Base-by-base conservation (phyloP, 2,797 vertebrate genomes). In the Myripristis jacobus region DNA sequence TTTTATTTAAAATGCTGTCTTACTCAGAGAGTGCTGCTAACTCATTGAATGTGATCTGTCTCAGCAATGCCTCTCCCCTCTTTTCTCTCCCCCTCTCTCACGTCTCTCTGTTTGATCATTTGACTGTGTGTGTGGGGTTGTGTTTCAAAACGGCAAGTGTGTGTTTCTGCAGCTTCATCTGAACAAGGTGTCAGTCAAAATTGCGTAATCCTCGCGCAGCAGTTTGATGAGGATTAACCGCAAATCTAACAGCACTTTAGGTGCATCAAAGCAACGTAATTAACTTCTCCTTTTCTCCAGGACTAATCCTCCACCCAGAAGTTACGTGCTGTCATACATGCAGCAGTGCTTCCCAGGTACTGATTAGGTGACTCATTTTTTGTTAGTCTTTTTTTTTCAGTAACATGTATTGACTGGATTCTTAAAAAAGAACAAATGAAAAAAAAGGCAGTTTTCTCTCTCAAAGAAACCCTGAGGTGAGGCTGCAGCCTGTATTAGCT, bases 1-100 rank as follows among this genome's bases (percentile, higher is more conserved):
- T 92, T 92, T 92, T 90, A 92, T 93, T 91, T 87, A 92, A 90
- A 79, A 85, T 19, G 77, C 87, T 79, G 86, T 88, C 90, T 80
- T 80, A 71, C 62, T 84, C 61, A 36, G 77, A 80, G 86, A 88
- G 81, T 69, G 82, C 87, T 82, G 86, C 85, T 65, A 88, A 89
- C 80, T 90, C 86, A 82, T 50, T 80, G 77, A 87, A 83, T 86
- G 86, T 78, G 82, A 89, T 91, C 74, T 73, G 73, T 80, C 80
- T 84, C 79, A 80, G 73, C 76, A 43, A 69, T 70, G 61, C 70
- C 67, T 70, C 67, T 62, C 46, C 73, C 54, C 25, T 47, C 25
- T 21, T 64, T 27, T 77, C 48, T 64, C 58, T 47, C n/a, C 34
- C 54, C 59, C 59, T 41, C 55, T 43, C 47, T 61, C 54, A 31